Conservation (phyloP, 1,140 invertebrate species). For the Drosophila burlai region DNA sequence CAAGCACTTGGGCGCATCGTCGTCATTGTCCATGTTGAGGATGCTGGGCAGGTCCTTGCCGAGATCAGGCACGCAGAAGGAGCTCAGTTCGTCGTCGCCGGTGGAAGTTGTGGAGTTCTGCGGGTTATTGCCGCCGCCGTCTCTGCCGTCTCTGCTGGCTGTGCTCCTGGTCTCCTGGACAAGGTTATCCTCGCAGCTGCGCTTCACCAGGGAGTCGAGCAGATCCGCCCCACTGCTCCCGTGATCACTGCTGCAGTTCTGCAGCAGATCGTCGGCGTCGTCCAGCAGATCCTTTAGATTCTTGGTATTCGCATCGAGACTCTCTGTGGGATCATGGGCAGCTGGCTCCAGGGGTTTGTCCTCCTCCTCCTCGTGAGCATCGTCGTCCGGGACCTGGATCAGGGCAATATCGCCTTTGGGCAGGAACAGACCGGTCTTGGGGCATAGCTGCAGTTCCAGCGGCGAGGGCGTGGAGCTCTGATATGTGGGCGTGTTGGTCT, state of each 20-base stretch:
- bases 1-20: constrained; percentile 85
- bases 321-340: constrained; percentile 16
- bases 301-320: constrained; percentile 74
- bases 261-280: constrained; percentile 85
- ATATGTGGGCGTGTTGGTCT: constrained; percentile 79
- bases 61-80: constrained; percentile 86
- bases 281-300: constrained; percentile 83
- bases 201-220: constrained; percentile 87
- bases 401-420: constrained; percentile 45
- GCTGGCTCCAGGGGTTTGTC: constrained; percentile 10
- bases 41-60: constrained; percentile 71
- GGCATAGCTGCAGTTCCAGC: constrained; percentile 75
- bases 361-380: constrained; percentile 16
- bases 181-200: constrained; percentile 87
- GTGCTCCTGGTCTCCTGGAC: constrained; percentile 33
- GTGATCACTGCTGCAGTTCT: constrained; percentile 87
- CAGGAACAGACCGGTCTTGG: constrained; percentile 77
- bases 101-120: constrained; percentile 8
- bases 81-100: constrained; percentile 31
- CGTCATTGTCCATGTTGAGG: constrained; percentile 85
- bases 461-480: constrained; percentile 68
- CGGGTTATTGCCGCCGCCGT: constrained; percentile 43
- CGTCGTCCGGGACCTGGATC: constrained; percentile 25
- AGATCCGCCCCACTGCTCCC: constrained; percentile 85
- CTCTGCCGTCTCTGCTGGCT: background rate